Conservation (phyloP, 2,113 vertebrate species). For the Ceyx margarethae region DNA sequence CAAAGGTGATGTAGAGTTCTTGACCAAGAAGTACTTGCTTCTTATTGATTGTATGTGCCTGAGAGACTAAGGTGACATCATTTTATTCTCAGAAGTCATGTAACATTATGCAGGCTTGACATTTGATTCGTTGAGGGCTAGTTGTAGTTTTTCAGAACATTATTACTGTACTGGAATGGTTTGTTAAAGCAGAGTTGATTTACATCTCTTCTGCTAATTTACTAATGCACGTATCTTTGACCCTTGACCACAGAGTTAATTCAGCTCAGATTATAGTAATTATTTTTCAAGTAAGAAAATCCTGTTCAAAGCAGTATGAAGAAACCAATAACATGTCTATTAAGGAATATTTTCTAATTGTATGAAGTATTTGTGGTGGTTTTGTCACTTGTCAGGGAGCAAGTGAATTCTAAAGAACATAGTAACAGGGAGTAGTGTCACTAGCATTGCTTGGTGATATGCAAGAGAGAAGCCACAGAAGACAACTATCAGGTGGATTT, state of each 20-base stretch:
- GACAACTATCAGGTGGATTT: neutral
- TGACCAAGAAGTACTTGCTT: fast-evolving
- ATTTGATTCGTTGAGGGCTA: neutral
- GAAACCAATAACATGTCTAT: neutral
- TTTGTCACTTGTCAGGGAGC: neutral
- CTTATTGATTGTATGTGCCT: neutral
- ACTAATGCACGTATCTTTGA: neutral
- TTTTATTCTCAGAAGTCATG: neutral
- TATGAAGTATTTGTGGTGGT: neutral
- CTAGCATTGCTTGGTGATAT: neutral
- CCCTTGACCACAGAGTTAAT: neutral
- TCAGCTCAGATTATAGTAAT: neutral
- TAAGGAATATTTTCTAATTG: neutral
- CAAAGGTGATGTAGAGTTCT: neutral
- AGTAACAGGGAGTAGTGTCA: neutral
- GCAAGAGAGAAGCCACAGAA: neutral
- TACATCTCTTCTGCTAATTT: neutral
- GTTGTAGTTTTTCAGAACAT: neutral
- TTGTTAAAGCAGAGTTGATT: neutral
- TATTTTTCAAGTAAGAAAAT: neutral
- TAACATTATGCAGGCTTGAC: neutral
- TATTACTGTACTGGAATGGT: neutral
- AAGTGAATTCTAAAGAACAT: neutral
- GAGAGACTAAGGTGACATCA: neutral
- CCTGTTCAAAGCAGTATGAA: neutral